Conservation (phyloP, 2,888 invertebrate species). For the Pocota personata region DNA sequence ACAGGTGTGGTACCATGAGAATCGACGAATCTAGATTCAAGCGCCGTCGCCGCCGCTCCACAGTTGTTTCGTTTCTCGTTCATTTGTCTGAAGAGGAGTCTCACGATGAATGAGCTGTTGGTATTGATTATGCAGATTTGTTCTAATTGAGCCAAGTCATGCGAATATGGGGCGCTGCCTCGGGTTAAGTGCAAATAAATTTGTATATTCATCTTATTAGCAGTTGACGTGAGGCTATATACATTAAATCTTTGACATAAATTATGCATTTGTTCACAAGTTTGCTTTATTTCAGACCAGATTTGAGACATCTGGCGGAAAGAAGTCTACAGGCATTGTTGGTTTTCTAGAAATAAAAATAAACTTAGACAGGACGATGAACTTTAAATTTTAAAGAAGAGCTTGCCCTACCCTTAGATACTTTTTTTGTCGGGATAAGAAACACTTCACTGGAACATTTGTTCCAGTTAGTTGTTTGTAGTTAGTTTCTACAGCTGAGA, state of each 20-base stretch:
- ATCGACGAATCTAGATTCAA: background rate
- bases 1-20: conserved; percentile 59
- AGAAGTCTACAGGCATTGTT: background rate
- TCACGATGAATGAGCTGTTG: conserved; percentile 6
- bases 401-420: too few relatives aligned
- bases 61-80: background rate
- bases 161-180: conserved; percentile 37
- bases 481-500: too few relatives aligned
- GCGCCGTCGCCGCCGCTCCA: background rate
- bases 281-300: background rate
- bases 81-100: conserved; percentile 28
- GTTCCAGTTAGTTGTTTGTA: too few relatives aligned
- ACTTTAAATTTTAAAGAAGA: too few relatives aligned
- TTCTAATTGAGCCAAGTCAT: conserved; percentile 49
- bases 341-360: too few relatives aligned
- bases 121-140: conserved; percentile 55
- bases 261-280: background rate
- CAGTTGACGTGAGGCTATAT: background rate
- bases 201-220: conserved; percentile 4
- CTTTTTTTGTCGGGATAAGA: too few relatives aligned
- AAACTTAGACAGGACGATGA: too few relatives aligned
- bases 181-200: conserved; percentile 20
- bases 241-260: background rate
- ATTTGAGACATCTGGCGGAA: background rate
- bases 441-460: too few relatives aligned